Evolutionary conservation across 2,888 invertebrate species (phyloP), one percentile per base, ranked within the genome.

Genomic region (Mythimna impura): DNA sequence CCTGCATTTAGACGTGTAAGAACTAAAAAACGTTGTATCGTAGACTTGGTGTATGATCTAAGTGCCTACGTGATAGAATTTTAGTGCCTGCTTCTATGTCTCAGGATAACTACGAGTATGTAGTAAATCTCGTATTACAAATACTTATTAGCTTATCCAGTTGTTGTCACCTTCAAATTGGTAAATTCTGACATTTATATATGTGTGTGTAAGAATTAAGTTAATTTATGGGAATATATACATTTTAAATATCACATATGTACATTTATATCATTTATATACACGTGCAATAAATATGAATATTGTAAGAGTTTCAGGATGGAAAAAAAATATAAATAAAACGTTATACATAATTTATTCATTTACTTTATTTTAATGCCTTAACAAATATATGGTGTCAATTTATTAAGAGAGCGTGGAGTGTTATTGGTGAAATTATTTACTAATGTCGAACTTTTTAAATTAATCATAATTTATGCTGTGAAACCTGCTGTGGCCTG

Each of bases 341-440:
- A 66, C 5, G 7, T 36, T 22, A 5, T 9, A 7, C 9, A 8
- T 36, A 8, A 47, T 3, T 20, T 22, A 34, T 61, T 71, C 25
- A 22, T 60, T 72, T 43, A 30, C 34, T 63, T 66, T 66, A 61
- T 80, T 83, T 71, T 40, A 73, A 68, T 68, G 22, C 25, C n/a
- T 57, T 54, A 40, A 78, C 9, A 67, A 65, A 47, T n/a, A 20
- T 30, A n/a, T 40, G 10, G n/a, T 83, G 58, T 52, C 1, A 64
- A 55, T 78, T 64, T 47, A 69, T 8, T 30, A n/a, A 83, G 73
- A 86, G 81, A 78, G 78, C 80, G 36, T 61, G 17, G 12, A 57
- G 4, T 54, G 40, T 52, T 47, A 2, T 54, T 10, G 4, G 12
- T 12, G 52, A 47, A n/a, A 47, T 22, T 47, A 34, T 25, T 62